Base-by-base conservation (phyloP, 2,113 vertebrate species). In the Tricholaema leucomelas region DNA sequence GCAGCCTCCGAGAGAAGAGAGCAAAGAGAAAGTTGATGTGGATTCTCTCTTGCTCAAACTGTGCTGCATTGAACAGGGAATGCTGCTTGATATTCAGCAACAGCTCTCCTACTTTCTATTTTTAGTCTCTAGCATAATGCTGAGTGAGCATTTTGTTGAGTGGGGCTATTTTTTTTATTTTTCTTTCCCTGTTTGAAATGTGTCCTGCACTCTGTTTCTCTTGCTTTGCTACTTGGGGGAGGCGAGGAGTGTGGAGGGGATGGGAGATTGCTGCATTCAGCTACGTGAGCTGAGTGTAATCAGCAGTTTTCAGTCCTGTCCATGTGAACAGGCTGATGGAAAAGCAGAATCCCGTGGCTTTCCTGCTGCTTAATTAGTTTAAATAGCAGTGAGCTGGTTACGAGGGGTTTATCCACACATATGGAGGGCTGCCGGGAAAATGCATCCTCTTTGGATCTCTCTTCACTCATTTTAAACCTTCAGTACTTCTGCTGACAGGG, bases 311-410 rank as follows among this genome's bases (percentile, higher is more conserved):
- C 14, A 70, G 69, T 33, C 72, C 88, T 74, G 59, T 42, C 87
- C 72, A 8, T 28, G 66, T 36, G 81, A 88, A 23, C 1, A 76
- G 69, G 52, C 85, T 82, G 83, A 38, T 35, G 46, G 77, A 60
- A 71, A 72, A 92, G 58, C 87, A 23, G 5, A 78, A 75, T 88
- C 90, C 79, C 0, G 3, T 86, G 88, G 63, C 81, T 90, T 85
- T 93, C 73, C 73, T 78, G 76, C 52, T 88, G 87, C 82, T 82
- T 96, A 93, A 95, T 94, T 91, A 91, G 85, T 85, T 94, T 79
- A 82, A 95, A 85, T 93, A 85, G 59, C 89, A 78, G 60, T 40
- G 87, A 46, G 20, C 59, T 79, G 78, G 35, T 78, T 73, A 36
- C 3, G 9, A 77, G 90, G 69, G 88, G 48, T 84, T 86, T 90